Base-by-base conservation (phyloP, 1,140 invertebrate genomes). In the Parasteatoda tepidariorum region DNA sequence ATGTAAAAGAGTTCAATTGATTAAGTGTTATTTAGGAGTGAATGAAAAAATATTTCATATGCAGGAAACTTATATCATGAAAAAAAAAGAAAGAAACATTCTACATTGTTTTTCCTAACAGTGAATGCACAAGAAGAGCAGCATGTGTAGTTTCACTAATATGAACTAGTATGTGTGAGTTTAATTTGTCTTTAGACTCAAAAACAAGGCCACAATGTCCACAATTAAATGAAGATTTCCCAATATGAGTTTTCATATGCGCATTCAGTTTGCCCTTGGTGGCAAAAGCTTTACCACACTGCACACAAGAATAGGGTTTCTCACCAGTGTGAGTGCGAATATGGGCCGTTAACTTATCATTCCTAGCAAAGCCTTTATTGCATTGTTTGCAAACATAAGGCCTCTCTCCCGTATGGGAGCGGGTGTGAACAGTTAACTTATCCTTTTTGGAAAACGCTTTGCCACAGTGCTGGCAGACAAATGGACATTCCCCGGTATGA, bases 401-500 rank as follows among this genome's bases (percentile, higher is more conserved):
- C 78, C 90, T 89, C 84, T 91, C 89, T 86, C 88, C 71, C 86
- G 85, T 61, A 88, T 89, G 87, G 15, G 85, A 85, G 30, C 87
- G 79, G 26, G 74, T 75, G 67, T 88, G 95, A 0, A 95, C 95
- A 85, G 93, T 91, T 22, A 94, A 84, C 9, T 89, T 88, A 87
- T 89, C 88, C 84, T 88, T 89, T 88, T 90, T 90, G 82, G 88
- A 87, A 86, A 92, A 92, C 31, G 89, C 88, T 85, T 92, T 92
- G 15, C 90, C 90, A 87, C 93, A 93, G 28, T 91, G 87, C 89
- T 94, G 93, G 79, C 93, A 93, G 41, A 92, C 89, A 85, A 92
- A 92, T 0, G 91, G 91, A 85, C 92, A 92, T 61, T 89, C 94
- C 0, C 95, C 95, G 2, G 93, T 95, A 87, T 97, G 95, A 33